These are phyloP conservation scores for Pycnonotus jocosus DNA, from an alignment of 2,113 vertebrate species.

Conservation along the genomic window DNA sequence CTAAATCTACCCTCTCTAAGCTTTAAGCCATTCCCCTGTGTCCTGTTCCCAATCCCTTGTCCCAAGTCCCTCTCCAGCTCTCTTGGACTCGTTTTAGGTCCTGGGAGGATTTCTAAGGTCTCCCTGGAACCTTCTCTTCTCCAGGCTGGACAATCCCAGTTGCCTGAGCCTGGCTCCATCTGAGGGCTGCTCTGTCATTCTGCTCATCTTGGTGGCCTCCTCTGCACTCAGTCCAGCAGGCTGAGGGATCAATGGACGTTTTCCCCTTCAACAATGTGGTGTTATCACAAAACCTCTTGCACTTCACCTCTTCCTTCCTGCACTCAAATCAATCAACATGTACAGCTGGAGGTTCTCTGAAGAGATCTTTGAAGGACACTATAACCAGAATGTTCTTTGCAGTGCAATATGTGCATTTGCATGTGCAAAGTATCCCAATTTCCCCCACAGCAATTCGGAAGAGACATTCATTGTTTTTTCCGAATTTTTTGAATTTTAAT, in stretches of 20 bases:
- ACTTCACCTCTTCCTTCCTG: neutral
- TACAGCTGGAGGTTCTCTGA: neutral
- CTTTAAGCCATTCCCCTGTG: no score
- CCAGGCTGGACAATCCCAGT: neutral
- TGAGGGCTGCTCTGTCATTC: neutral
- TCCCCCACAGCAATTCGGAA: neutral
- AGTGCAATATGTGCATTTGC: neutral
- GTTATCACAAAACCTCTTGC: neutral
- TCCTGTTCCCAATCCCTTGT: no score
- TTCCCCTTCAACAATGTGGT: neutral
- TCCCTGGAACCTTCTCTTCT: neutral
- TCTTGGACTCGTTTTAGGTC: neutral
- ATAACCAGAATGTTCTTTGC: neutral
- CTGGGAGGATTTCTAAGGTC: neutral
- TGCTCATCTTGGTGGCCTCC: neutral
- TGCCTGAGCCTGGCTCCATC: neutral
- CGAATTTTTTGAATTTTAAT: rapidly evolving
- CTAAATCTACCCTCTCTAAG: neutral
- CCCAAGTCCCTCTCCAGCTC: neutral
- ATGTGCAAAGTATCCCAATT: neutral
- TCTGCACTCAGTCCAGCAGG: neutral
- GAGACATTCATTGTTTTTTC: neutral
- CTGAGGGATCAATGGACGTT: neutral
- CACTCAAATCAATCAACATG: neutral
- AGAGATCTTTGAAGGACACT: neutral